Evolutionary conservation across 2,113 vertebrate species (phyloP).

Genomic region (Corythornis madagascariensis): DNA sequence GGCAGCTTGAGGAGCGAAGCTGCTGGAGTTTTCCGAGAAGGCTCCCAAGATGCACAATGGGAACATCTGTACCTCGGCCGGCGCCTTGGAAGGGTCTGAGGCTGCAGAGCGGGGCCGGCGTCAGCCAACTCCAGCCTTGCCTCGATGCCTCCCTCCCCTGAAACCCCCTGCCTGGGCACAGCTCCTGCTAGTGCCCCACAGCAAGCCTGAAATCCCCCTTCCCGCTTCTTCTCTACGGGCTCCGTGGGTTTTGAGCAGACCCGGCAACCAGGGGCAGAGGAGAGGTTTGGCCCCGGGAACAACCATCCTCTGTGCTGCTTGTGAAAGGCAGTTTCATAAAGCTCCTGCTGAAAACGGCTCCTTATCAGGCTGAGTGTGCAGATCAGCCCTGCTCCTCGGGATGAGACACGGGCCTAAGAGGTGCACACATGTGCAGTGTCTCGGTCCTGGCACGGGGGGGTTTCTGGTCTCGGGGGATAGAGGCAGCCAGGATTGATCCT

Average conservation of each 20-base stretch:
- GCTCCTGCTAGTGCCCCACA: not conserved
- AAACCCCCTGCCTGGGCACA: not conserved
- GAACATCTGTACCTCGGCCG: slow-evolving; percentile 66
- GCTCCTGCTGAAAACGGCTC: slow-evolving; percentile 6
- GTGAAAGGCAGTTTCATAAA: slow-evolving; percentile 63
- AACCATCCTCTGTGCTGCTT: slow-evolving; percentile 55
- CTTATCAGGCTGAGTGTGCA: not conserved
- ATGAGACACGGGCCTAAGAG: not conserved
- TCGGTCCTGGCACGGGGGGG: accelerated
- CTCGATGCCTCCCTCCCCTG: slow-evolving; percentile 1
- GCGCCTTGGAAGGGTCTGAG: slow-evolving; percentile 67
- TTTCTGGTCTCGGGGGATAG: not conserved
- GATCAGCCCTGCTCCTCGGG: not conserved
- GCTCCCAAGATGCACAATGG: slow-evolving; percentile 67
- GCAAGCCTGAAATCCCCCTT: slow-evolving; percentile 36
- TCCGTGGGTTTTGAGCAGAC: not conserved
- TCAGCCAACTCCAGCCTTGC: slow-evolving; percentile 52
- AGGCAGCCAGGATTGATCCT: not conserved
- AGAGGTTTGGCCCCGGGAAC: slow-evolving; percentile 50
- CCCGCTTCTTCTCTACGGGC: not conserved
- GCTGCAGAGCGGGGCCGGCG: slow-evolving; percentile 60
- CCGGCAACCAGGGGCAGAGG: not conserved
- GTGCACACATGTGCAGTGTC: not conserved
- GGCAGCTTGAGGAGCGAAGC: slow-evolving; percentile 28
- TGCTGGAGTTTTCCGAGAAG: slow-evolving; percentile 68